phyloP scores from a whole-genome alignment of 2,113 vertebrate genomes.

The Cervus canadensis region DNA sequence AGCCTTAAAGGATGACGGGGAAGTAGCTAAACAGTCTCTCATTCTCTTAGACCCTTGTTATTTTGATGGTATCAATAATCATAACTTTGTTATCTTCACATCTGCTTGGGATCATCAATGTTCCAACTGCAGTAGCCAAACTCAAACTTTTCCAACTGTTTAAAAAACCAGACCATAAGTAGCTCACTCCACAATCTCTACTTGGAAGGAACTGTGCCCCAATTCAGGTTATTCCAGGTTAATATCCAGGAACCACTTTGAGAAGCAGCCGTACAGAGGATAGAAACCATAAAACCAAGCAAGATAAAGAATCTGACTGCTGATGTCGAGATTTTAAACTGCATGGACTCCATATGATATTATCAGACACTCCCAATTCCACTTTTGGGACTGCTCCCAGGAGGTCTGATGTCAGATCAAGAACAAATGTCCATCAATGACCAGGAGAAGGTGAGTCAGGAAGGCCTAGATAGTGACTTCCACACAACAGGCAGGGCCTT shows the following conservation, averaged over 20 bases:
- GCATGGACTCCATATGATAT: too few species aligned
- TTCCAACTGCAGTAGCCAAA: neutral
- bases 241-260: neutral
- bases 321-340: neutral
- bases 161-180: neutral
- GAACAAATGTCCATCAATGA: neutral
- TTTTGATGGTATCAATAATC: neutral
- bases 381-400: neutral
- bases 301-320: neutral
- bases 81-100: neutral
- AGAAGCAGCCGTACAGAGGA: neutral
- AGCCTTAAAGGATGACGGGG: neutral
- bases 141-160: neutral
- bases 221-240: neutral
- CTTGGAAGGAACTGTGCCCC: neutral
- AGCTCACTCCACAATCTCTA: neutral
- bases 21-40: neutral
- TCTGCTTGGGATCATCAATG: neutral
- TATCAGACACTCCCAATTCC: neutral
- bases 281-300: neutral
- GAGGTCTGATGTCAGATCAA: neutral
- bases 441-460: neutral
- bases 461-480: neutral
- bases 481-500: neutral
- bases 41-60: neutral